Percentiles rank a stretch among this genome's conserved stretches.
Evolutionary conservation across 2,797 vertebrate genomes (phyloP).

Genomic region (Cheirogaleus major): DNA sequence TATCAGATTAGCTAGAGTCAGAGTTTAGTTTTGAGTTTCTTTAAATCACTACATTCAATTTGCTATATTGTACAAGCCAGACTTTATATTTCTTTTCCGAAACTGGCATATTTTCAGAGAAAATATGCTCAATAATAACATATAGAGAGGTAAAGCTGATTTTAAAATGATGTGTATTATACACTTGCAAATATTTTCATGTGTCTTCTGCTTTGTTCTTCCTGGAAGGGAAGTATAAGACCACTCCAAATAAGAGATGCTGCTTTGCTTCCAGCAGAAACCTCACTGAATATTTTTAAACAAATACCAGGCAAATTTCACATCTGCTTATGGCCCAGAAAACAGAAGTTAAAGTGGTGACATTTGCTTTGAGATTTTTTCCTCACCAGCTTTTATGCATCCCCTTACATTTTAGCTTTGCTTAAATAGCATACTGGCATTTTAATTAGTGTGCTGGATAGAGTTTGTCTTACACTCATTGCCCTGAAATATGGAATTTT

Average conservation of each 20-base stretch:
- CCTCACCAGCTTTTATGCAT: conserved; percentile 19
- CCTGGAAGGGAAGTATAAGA: conserved; percentile 53
- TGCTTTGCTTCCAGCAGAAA: not conserved
- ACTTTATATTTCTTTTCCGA: conserved; percentile 19
- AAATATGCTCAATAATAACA: not conserved
- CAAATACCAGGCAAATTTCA: not conserved
- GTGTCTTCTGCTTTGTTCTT: conserved; percentile 61
- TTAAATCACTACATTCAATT: conserved; percentile 56
- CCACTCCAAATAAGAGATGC: not conserved
- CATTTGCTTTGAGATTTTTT: conserved; percentile 36
- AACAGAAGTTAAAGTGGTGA: conserved; percentile 66
- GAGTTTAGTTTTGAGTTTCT: conserved; percentile 75
- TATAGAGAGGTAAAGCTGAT: conserved; percentile 12
- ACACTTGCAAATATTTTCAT: conserved; percentile 50
- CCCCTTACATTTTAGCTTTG: conserved; percentile 46
- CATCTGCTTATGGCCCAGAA: conserved; percentile 62
- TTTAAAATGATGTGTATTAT: conserved; percentile 31
- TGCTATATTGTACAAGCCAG: not conserved
- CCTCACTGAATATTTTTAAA: conserved; percentile 24
- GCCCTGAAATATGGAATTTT: conserved; percentile 73
- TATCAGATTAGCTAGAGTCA: conserved; percentile 37
- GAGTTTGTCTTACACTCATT: conserved; percentile 68
- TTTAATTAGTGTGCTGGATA: conserved; percentile 66
- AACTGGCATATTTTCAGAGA: not conserved
- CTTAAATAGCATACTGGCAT: conserved; percentile 69